These are phyloP conservation scores for Hyperopisus bebe DNA, from an alignment of 2,113 vertebrate species.

Conservation along the genomic window DNA sequence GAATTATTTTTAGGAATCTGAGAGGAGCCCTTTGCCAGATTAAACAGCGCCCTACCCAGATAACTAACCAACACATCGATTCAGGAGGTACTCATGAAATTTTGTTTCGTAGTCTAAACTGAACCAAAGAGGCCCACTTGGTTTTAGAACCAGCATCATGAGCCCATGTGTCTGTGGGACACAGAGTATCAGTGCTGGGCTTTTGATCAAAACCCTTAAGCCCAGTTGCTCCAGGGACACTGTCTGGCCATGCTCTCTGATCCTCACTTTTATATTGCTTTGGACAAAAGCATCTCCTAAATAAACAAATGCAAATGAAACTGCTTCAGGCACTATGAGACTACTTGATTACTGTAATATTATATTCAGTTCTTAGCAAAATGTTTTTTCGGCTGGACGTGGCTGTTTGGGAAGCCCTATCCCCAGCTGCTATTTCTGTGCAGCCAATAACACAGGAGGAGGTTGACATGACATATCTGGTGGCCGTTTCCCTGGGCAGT, in stretches of 20 bases:
- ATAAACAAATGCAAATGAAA: background rate
- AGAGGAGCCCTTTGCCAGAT: background rate
- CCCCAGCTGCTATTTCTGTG: background rate
- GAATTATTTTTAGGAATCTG: background rate
- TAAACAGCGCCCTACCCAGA: background rate
- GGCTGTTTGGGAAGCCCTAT: background rate
- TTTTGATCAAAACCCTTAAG: background rate
- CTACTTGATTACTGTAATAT: background rate
- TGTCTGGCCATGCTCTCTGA: background rate
- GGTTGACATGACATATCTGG: background rate
- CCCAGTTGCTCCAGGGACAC: background rate
- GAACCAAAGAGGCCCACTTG: background rate
- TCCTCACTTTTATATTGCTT: background rate
- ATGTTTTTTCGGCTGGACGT: background rate
- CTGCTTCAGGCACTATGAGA: background rate
- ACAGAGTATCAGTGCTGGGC: background rate
- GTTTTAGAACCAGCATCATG: background rate
- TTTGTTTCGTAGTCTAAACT: background rate
- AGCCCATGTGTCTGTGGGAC: background rate
- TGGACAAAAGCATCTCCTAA: background rate
- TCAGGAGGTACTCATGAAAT: background rate
- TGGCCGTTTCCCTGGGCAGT: background rate
- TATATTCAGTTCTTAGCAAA: background rate
- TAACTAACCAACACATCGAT: background rate
- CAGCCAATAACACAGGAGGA: background rate